Conservation (phyloP, 2,888 invertebrate species). For the Dermolepida albohirtum region DNA sequence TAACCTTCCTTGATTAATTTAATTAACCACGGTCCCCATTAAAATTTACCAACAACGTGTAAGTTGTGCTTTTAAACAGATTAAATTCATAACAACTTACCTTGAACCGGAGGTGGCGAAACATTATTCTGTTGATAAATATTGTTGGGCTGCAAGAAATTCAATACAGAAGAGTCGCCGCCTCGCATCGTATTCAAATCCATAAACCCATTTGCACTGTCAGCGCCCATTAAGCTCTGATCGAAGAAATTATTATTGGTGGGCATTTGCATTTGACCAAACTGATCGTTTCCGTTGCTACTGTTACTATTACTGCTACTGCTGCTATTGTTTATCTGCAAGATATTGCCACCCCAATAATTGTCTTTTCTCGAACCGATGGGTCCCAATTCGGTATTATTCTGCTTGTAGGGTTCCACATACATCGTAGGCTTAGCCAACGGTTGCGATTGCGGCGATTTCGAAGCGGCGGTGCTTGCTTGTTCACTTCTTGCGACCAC, state of each 20-base stretch:
- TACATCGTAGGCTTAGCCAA: constrained; percentile 60
- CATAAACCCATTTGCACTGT: constrained; percentile 53
- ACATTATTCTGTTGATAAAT: constrained; percentile 23
- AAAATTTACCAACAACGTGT: no score
- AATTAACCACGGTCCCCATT: no score
- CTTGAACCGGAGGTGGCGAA: constrained; percentile 26
- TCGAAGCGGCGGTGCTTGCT: constrained; percentile 51
- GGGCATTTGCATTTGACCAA: no score
- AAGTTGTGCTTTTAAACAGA: no score
- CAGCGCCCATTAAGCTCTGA: constrained; percentile 51
- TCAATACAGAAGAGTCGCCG: constrained; percentile 49
- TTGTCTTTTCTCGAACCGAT: constrained; percentile 64
- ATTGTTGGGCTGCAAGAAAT: constrained; percentile 46
- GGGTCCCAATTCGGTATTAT: constrained; percentile 62
- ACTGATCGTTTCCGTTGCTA: neutral
- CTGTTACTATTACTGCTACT: neutral
- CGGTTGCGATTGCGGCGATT: constrained; percentile 50
- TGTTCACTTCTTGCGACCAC: constrained; percentile 69
- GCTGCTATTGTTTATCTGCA: constrained; percentile 47
- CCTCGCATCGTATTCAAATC: constrained; percentile 47
- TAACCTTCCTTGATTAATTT: no score
- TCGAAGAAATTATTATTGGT: constrained; percentile 38
- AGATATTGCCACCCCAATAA: constrained; percentile 50
- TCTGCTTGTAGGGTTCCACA: constrained; percentile 61
- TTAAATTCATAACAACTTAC: constrained; percentile 7